A percentile compares a stretch with the other conserved stretches of the same genome.
phyloP scores from a whole-genome alignment of 2,888 invertebrate species.

The Lochmaea crataegi region DNA sequence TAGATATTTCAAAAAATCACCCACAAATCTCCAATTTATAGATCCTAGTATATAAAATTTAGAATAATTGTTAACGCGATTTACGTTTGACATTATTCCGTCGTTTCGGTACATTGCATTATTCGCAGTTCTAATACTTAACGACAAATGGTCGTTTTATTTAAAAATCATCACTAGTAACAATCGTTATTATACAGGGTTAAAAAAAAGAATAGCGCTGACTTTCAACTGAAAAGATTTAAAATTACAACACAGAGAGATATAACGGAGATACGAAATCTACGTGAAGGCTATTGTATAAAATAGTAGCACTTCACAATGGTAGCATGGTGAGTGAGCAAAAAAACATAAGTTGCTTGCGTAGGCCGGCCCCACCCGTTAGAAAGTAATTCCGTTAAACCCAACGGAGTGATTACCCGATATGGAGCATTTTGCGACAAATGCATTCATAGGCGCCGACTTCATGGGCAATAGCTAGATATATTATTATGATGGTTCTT shows the following conservation, averaged over 20 bases:
- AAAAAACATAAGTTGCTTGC: conserved; percentile 57
- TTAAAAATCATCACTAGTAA: background rate
- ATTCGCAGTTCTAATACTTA: no score
- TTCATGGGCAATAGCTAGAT: conserved; percentile 1
- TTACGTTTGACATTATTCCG: no score
- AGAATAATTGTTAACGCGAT: no score
- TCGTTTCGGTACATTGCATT: no score
- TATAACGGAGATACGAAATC: conserved; percentile 52
- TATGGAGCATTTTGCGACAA: conserved; percentile 38
- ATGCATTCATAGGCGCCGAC: conserved; percentile 32
- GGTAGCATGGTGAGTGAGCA: conserved; percentile 51
- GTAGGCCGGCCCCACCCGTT: conserved; percentile 60
- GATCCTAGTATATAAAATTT: no score
- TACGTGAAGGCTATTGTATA: conserved; percentile 55
- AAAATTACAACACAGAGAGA: conserved; percentile 45
- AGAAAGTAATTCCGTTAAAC: conserved; percentile 57
- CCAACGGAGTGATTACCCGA: conserved; percentile 52
- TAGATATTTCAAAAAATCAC: no score
- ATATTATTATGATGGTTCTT: background rate
- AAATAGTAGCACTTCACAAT: conserved; percentile 56
- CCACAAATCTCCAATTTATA: no score
- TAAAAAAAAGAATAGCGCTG: conserved; percentile 7
- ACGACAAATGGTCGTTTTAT: background rate
- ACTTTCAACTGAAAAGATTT: conserved; percentile 32
- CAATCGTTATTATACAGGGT: conserved; percentile 8